Evolutionary conservation across 1,140 invertebrate species (phyloP).

Genomic region (Ylistrum balloti): DNA sequence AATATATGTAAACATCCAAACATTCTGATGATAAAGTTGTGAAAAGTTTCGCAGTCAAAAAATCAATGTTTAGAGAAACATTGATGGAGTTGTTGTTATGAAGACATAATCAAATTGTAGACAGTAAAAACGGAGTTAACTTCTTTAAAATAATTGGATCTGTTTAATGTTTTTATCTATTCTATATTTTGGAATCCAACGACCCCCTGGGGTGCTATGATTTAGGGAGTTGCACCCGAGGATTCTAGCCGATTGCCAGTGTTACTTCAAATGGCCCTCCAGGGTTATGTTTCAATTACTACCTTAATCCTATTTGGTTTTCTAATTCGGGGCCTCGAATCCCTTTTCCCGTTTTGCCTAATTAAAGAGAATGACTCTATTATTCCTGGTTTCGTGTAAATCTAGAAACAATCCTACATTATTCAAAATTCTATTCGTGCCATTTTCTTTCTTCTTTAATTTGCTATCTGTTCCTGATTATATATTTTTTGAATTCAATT

Average conservation of each 20-base stretch:
- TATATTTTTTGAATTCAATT: slow-evolving; percentile 40
- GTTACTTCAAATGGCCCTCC: background rate
- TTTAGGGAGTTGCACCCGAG: slow-evolving; percentile 30
- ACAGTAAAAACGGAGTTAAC: slow-evolving; percentile 39
- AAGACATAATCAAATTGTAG: slow-evolving; percentile 35
- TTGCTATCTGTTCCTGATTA: background rate
- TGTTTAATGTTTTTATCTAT: slow-evolving; percentile 40
- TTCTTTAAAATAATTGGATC: slow-evolving; percentile 40
- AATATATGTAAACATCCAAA: background rate
- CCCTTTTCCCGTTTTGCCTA: slow-evolving; percentile 10
- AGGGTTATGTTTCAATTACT: slow-evolving; percentile 27
- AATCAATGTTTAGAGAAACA: background rate
- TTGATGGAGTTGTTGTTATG: slow-evolving; percentile 15
- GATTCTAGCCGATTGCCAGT: slow-evolving; percentile 25
- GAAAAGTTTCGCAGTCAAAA: background rate
- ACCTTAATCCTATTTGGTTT: slow-evolving; percentile 21
- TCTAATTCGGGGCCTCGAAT: slow-evolving; percentile 16
- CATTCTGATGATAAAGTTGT: background rate
- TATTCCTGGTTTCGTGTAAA: background rate
- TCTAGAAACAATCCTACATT: background rate
- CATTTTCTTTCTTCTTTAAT: slow-evolving; percentile 36
- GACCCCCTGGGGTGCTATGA: slow-evolving; percentile 4
- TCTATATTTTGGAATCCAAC: slow-evolving; percentile 34
- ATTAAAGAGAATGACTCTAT: slow-evolving; percentile 35
- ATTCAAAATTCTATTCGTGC: background rate